phyloP scores from a whole-genome alignment of 2,113 vertebrate species.

The Elgaria multicarinata region DNA sequence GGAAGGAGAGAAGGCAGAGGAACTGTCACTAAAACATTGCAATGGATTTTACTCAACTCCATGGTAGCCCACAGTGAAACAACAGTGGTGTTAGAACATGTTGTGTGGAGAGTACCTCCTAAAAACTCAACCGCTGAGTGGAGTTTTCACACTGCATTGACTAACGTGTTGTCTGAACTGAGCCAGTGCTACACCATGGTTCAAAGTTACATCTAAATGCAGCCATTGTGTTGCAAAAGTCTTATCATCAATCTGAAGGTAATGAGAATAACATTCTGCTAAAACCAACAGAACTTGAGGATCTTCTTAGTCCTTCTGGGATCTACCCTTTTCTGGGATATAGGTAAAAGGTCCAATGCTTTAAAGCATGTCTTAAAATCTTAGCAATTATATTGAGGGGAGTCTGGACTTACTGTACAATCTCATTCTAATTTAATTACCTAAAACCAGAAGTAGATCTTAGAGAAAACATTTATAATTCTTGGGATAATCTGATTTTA shows the following conservation, averaged over 20 bases:
- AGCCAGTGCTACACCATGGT: neutral
- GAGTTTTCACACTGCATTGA: no score
- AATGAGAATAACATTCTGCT: neutral
- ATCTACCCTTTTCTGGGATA: neutral
- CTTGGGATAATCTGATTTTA: constrained; percentile 18
- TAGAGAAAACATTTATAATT: neutral
- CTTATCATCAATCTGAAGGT: no score
- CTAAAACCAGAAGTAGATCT: constrained; percentile 12
- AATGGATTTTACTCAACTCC: no score
- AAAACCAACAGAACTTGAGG: neutral
- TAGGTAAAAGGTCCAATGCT: neutral
- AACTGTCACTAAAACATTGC: no score
- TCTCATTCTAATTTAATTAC: constrained; percentile 4
- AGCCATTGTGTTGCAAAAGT: neutral
- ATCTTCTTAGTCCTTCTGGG: neutral
- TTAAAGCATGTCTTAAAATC: neutral
- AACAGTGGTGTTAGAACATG: no score
- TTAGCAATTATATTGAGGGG: neutral
- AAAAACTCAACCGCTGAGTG: no score
- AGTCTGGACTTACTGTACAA: neutral
- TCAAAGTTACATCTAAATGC: neutral
- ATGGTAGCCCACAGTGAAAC: no score
- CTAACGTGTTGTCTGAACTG: no score
- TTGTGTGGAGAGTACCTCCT: no score
- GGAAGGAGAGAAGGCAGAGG: no score